Conservation (phyloP, 1,140 invertebrate genomes). For the Cephus cinctus region DNA sequence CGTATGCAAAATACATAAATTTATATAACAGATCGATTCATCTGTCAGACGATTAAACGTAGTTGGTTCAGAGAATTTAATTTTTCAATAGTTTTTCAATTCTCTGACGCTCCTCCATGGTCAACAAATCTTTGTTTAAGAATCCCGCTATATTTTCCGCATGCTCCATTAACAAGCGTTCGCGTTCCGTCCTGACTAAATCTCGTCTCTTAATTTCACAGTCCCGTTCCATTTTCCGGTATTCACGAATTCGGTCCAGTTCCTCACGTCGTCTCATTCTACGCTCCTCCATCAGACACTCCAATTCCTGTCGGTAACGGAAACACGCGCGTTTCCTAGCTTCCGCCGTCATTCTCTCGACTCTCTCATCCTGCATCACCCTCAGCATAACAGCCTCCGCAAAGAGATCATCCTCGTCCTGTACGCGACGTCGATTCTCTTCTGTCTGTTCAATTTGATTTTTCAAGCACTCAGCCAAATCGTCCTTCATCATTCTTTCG, state of each 20-base stretch:
- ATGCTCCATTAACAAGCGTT: constrained; percentile 30
- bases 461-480: constrained; percentile 22
- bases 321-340: constrained; percentile 26
- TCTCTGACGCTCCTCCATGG: constrained; percentile 23
- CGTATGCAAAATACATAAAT: too few species aligned
- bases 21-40: too few species aligned
- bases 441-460: constrained; percentile 34
- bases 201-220: constrained; percentile 72
- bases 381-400: constrained; percentile 29
- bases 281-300: constrained; percentile 30
- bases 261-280: constrained; percentile 21
- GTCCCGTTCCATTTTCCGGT: constrained; percentile 82
- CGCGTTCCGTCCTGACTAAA: constrained; percentile 25
- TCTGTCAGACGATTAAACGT: too few species aligned
- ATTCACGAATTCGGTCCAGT: constrained; percentile 61
- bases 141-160: constrained; percentile 29
- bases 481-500: constrained; percentile 16
- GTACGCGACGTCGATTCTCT: constrained; percentile 23
- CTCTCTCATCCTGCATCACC: constrained; percentile 33
- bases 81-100: too few species aligned
- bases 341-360: constrained; percentile 24
- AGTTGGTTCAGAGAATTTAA: too few species aligned
- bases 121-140: constrained; percentile 24
- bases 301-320: constrained; percentile 34
- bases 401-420: constrained; percentile 29